Evolutionary conservation across 2,888 invertebrate genomes (phyloP).

Genomic region (Troglohyphantes excavatus): DNA sequence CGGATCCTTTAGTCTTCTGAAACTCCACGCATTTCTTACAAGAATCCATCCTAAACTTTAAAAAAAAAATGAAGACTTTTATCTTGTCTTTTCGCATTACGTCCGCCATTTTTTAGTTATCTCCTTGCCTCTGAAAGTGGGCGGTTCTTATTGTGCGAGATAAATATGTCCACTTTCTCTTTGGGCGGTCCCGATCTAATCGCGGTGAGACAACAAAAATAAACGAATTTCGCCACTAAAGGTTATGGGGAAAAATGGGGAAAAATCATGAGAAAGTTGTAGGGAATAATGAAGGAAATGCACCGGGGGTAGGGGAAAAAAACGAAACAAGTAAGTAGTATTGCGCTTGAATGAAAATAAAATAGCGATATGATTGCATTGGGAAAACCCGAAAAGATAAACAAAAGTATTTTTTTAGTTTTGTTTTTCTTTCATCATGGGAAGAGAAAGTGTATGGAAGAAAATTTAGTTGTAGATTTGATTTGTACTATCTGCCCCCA

Average conservation of each 20-base stretch:
- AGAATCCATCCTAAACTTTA: background rate
- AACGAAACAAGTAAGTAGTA: conserved; percentile 47
- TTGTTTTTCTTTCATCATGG: background rate
- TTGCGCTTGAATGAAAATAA: conserved; percentile 61
- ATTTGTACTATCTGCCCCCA: conserved; percentile 47
- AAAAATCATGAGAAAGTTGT: background rate
- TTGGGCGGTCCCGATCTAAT: background rate
- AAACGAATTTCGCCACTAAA: conserved; percentile 18
- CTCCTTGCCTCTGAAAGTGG: background rate
- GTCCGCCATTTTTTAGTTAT: background rate
- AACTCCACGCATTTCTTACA: background rate
- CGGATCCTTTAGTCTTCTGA: conserved; percentile 2
- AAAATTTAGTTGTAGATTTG: conserved; percentile 59
- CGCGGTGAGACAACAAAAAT: background rate
- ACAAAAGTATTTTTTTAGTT: conserved; percentile 16
- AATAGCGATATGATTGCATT: conserved; percentile 62
- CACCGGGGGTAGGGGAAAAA: background rate
- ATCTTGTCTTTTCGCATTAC: conserved; percentile 24
- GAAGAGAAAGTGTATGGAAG: background rate
- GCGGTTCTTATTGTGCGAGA: conserved; percentile 9
- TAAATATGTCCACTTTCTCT: conserved; percentile 36
- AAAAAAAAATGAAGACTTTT: conserved; percentile 28
- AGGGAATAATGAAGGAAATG: background rate
- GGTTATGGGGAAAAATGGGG: background rate
- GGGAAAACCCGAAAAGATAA: conserved; percentile 28